Conservation (phyloP, 2,888 invertebrate genomes). For the Hydrotaea diabolus region DNA sequence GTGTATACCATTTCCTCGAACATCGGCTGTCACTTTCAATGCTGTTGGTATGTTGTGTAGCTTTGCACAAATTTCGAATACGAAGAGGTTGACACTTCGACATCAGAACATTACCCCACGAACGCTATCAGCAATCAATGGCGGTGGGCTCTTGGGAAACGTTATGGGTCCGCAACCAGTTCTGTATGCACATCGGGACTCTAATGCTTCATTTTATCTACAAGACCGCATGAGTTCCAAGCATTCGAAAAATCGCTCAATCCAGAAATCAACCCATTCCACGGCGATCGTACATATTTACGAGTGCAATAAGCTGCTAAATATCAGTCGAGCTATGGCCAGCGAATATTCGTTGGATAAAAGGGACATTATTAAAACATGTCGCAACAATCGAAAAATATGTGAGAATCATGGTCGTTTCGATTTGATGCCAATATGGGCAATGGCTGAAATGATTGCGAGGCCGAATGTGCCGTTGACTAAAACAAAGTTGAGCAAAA, state of each 20-base stretch:
- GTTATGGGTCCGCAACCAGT: constrained; percentile 79
- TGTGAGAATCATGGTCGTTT: constrained; percentile 88
- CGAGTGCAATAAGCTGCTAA: constrained; percentile 84
- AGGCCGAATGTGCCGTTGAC: constrained; percentile 81
- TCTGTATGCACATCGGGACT: constrained; percentile 79
- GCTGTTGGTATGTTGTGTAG: constrained; percentile 92
- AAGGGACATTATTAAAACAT: constrained; percentile 84
- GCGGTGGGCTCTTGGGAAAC: constrained; percentile 80
- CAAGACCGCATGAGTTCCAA: constrained; percentile 84
- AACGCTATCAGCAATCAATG: constrained; percentile 87
- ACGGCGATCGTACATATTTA: constrained; percentile 78
- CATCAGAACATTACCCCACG: constrained; percentile 90
- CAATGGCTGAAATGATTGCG: constrained; percentile 88
- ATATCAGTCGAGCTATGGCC: constrained; percentile 90
- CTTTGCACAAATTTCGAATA: constrained; percentile 89
- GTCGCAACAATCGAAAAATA: constrained; percentile 89
- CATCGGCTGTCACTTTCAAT: constrained; percentile 96
- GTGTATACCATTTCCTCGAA: constrained; percentile 96
- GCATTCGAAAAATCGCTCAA: constrained; percentile 80
- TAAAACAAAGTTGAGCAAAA: constrained; percentile 82
- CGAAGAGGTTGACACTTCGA: constrained; percentile 86
- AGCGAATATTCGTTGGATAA: constrained; percentile 88
- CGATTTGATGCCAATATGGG: constrained; percentile 94
- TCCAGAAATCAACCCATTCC: constrained; percentile 73
- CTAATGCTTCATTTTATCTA: constrained; percentile 89